Evolutionary conservation across 2,888 invertebrate genomes (phyloP), one percentile per base, ranked within the genome.

Genomic region (Chloroclystis v-ata): DNA sequence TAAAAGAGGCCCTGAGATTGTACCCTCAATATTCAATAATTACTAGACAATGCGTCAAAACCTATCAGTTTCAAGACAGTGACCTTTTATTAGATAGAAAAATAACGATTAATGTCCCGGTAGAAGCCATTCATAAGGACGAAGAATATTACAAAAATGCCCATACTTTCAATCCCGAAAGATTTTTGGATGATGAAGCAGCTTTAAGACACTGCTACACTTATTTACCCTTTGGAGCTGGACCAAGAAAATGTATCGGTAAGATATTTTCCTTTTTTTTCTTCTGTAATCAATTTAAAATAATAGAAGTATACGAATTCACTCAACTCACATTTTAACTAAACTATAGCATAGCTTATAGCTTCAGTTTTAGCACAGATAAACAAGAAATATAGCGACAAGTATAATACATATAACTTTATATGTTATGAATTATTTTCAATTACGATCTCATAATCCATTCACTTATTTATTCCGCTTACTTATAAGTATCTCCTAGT

Each of bases 161-260:
- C 1, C 53, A 65, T 9, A 52, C 50, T 4, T 88, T 80, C 53
- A 75, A 76, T 33, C 87, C 88, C 6, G 78, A 79, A n/a, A 69
- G 88, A 37, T 85, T 82, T 60, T 60, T 74, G 43, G 62, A 69
- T 42, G 69, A 65, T 13, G 69, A 72, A 32, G 65, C 59, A 20
- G 56, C 67, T 0, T 57, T 63, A 0, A 67, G 62, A 13, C 71
- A 75, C 47, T 66, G 71, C 37, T 75, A 71, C 48, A 59, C 77
- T 0, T 86, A 72, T 61, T 61, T 86, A 42, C 84, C 87, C 4
- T 88, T 84, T 57, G 86, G 88, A 28, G 77, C 74, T 9, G 88
- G 88, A 33, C 84, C 85, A 16, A 78, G 83, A 44, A 84, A 79
- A 69, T 87, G 86, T 57, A 65, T 82, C 53, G 85, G 86, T 87